Percentiles rank a stretch among this genome's conserved stretches.
phyloP scores from a whole-genome alignment of 2,888 invertebrate genomes.

The Branchinecta sandiegonensis region DNA sequence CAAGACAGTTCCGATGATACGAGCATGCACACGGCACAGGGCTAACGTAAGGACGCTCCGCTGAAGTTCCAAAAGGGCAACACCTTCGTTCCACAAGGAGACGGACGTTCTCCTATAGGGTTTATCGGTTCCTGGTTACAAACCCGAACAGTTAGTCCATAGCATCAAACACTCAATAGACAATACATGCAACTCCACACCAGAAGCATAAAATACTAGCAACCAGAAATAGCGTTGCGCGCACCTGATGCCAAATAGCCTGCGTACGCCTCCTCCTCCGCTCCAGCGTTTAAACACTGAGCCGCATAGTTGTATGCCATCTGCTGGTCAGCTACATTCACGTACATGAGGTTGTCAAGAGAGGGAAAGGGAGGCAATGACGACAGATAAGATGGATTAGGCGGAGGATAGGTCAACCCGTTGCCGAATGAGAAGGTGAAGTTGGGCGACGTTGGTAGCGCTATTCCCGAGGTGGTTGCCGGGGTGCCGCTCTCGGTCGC shows the following conservation, averaged over 20 bases:
- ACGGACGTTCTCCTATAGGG: too few species aligned
- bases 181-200: too few species aligned
- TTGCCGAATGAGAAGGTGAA: constrained; percentile 13
- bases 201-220: neutral
- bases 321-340: constrained; percentile 14
- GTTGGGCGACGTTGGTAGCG: constrained; percentile 11
- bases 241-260: constrained; percentile 17
- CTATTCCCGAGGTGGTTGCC: constrained; percentile 4
- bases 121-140: too few species aligned
- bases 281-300: constrained; percentile 12
- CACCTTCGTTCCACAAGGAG: too few species aligned
- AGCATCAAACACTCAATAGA: too few species aligned
- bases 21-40: too few species aligned
- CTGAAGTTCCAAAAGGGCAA: too few species aligned
- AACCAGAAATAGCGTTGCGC: constrained; percentile 10
- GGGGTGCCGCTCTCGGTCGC: constrained; percentile 3
- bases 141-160: too few species aligned
- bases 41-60: too few species aligned
- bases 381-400: constrained; percentile 8
- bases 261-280: neutral
- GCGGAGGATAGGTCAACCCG: constrained; percentile 11
- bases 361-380: constrained; percentile 16
- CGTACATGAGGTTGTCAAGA: constrained; percentile 15
- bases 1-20: too few species aligned
- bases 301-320: neutral